phyloP scores from a whole-genome alignment of 2,797 vertebrate genomes.

The Stomatorhinus walkeri region DNA sequence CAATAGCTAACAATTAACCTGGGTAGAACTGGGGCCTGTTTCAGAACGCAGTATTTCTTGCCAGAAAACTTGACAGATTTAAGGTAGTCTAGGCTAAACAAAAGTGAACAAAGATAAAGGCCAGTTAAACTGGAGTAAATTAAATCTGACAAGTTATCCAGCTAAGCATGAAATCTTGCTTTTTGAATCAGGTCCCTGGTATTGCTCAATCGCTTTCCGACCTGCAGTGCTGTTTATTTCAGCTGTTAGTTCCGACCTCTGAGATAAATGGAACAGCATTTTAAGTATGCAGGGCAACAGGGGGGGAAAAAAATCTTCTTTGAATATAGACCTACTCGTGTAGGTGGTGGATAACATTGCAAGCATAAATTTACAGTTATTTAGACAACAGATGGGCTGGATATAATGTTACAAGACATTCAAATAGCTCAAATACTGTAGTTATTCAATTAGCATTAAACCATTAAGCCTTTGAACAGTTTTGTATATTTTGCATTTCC shows the following conservation, averaged over 20 bases:
- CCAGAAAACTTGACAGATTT: not conserved
- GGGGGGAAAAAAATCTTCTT: not conserved
- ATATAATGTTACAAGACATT: not conserved
- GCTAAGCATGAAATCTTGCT: not conserved
- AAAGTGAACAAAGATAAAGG: not conserved
- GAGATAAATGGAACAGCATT: not conserved
- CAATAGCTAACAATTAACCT: not conserved
- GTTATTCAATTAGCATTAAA: not conserved
- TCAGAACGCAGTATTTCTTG: not conserved
- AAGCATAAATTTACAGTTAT: not conserved
- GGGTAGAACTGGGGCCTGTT: not conserved
- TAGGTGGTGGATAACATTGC: not conserved
- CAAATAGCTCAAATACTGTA: not conserved
- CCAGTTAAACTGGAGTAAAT: not conserved
- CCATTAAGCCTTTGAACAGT: not conserved
- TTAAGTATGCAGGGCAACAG: not conserved
- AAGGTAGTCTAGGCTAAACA: not conserved
- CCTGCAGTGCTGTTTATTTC: not conserved
- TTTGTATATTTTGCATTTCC: not conserved
- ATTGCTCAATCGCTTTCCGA: not conserved
- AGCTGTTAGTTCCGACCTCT: not conserved
- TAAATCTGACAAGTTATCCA: not conserved
- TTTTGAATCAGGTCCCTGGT: not conserved
- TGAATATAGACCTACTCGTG: not conserved
- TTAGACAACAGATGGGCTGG: not conserved